A percentile compares a stretch with the other conserved stretches of the same genome.
Evolutionary conservation across 1,140 invertebrate genomes (phyloP).

Genomic region (Drosophila yakuba): DNA sequence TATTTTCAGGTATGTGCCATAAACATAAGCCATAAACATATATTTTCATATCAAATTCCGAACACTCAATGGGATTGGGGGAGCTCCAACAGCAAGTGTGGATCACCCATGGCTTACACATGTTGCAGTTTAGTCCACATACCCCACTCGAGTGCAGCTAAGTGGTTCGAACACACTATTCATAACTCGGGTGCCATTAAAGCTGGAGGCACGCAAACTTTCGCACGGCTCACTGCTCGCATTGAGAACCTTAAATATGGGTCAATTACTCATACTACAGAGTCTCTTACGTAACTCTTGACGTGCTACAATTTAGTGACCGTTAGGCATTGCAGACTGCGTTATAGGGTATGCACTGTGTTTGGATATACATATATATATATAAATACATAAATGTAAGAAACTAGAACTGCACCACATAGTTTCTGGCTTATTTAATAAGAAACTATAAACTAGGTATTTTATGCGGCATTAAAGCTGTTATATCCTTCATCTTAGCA

Average conservation of each 20-base stretch:
- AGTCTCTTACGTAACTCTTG: conserved; percentile 59
- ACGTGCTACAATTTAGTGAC: conserved; percentile 44
- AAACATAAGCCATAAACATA: conserved; percentile 29
- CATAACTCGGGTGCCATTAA: conserved; percentile 31
- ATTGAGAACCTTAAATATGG: conserved; percentile 66
- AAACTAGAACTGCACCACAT: no score
- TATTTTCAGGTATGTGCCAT: conserved; percentile 42
- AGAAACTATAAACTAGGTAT: no score
- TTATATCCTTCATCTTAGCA: no score
- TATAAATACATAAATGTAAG: neutral
- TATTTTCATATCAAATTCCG: conserved; percentile 2
- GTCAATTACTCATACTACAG: conserved; percentile 42
- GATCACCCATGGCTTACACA: conserved; percentile 5
- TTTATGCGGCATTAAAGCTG: no score
- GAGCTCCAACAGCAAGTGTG: neutral
- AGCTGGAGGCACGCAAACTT: conserved; percentile 51
- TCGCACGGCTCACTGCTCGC: conserved; percentile 45
- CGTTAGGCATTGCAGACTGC: conserved; percentile 14
- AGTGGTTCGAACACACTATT: conserved; percentile 33
- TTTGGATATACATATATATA: neutral
- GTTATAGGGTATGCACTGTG: neutral
- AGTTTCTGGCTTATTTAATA: no score
- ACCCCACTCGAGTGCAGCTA: conserved; percentile 5
- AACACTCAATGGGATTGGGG: neutral
- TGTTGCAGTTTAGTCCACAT: conserved; percentile 1